Conservation (phyloP, 2,888 invertebrate genomes). For the Tinea semifulvella region DNA sequence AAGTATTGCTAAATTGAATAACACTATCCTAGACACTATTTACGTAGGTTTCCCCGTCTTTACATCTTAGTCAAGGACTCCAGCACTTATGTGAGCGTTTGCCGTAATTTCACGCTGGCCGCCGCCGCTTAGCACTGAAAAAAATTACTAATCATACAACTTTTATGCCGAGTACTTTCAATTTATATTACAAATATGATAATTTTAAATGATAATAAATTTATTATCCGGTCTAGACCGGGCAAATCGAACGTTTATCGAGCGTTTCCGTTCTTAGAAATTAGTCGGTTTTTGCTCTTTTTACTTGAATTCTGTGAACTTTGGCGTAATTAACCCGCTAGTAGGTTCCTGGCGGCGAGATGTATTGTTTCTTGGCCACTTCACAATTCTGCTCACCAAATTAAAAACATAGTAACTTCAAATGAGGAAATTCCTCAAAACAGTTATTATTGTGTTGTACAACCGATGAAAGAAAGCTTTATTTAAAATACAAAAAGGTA, state of each 20-base stretch:
- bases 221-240: slow-evolving; percentile 29
- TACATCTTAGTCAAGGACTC: too few relatives aligned
- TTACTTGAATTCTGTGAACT: slow-evolving; percentile 44
- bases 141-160: slow-evolving; percentile 34
- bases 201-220: slow-evolving; percentile 46
- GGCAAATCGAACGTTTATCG: slow-evolving; percentile 45
- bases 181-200: slow-evolving; percentile 46
- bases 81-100: slow-evolving; percentile 25
- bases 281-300: slow-evolving; percentile 28
- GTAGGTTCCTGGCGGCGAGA: not conserved
- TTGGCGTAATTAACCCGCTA: slow-evolving; percentile 13
- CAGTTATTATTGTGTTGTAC: too few relatives aligned
- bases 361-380: too few relatives aligned
- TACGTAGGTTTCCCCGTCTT: too few relatives aligned
- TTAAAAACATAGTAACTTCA: too few relatives aligned
- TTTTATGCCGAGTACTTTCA: slow-evolving; percentile 36
- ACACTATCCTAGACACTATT: too few relatives aligned
- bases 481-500: too few relatives aligned
- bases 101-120: slow-evolving; percentile 48
- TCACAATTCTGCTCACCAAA: too few relatives aligned
- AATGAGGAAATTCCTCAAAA: too few relatives aligned
- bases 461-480: too few relatives aligned
- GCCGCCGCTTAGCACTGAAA: slow-evolving; percentile 37
- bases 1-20: too few relatives aligned
- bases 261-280: slow-evolving; percentile 44